These are phyloP conservation scores for Paraplagusia blochii DNA, from an alignment of 2,113 vertebrate species.

Conservation along the genomic window DNA sequence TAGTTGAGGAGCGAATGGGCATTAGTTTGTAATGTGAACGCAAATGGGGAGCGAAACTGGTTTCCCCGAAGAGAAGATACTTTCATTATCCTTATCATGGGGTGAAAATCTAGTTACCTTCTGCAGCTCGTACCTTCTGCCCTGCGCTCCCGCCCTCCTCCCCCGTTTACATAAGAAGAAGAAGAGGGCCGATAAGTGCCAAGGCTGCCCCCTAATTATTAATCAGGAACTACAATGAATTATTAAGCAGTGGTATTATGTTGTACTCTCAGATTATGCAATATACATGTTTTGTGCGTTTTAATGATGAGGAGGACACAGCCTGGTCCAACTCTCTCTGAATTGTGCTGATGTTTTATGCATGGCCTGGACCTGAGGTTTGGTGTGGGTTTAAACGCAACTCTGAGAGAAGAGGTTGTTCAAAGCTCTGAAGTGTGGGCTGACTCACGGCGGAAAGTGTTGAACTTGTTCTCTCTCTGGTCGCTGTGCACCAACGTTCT, in stretches of 20 bases:
- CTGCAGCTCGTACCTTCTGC: neutral
- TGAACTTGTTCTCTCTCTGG: slow-evolving; percentile 48
- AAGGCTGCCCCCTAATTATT: slow-evolving; percentile 53
- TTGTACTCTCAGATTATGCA: slow-evolving; percentile 61
- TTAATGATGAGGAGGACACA: slow-evolving; percentile 57
- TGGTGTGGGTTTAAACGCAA: slow-evolving; percentile 20
- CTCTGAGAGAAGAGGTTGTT: slow-evolving; percentile 28
- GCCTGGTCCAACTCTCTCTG: slow-evolving; percentile 33
- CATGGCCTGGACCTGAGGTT: slow-evolving; percentile 27
- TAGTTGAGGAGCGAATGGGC: no score
- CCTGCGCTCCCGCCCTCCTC: slow-evolving; percentile 1
- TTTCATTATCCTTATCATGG: neutral
- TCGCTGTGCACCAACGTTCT: neutral
- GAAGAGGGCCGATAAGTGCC: slow-evolving; percentile 4
- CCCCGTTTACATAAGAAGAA: neutral
- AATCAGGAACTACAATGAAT: slow-evolving; percentile 66
- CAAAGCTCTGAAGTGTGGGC: slow-evolving; percentile 42
- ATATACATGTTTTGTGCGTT: slow-evolving; percentile 55
- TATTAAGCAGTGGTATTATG: slow-evolving; percentile 61
- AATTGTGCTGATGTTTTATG: slow-evolving; percentile 64
- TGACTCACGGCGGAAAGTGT: slow-evolving; percentile 33
- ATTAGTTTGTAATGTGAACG: no score
- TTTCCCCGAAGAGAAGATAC: no score
- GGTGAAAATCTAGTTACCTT: neutral
- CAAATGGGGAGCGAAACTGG: no score